A percentile compares a stretch with the other conserved stretches of the same genome.
Conservation (phyloP, 2,888 invertebrate genomes). For the Aphidoletes aphidimyza region DNA sequence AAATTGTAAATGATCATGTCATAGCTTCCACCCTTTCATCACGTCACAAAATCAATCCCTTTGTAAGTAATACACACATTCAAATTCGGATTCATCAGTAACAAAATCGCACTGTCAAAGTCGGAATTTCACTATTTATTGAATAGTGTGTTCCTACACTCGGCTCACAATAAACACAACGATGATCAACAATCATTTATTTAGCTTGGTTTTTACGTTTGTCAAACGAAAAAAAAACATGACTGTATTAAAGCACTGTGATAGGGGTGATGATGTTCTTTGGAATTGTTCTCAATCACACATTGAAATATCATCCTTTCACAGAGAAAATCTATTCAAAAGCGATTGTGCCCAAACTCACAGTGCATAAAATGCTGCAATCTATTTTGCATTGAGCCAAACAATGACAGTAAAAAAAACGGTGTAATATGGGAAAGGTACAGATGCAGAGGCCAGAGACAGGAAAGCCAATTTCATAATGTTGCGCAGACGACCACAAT, state of each 20-base stretch:
- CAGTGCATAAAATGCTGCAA: background rate
- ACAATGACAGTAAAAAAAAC: background rate
- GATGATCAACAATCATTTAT: background rate
- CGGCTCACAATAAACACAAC: background rate
- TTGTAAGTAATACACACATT: background rate
- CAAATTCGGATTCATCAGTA: conserved; percentile 18
- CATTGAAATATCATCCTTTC: background rate
- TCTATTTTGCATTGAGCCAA: background rate
- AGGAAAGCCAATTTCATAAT: background rate
- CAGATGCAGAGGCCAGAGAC: background rate
- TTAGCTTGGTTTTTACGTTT: background rate
- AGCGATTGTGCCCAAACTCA: background rate
- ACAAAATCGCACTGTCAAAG: background rate
- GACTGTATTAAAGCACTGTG: background rate
- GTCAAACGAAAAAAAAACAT: background rate
- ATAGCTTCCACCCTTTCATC: conserved; percentile 28
- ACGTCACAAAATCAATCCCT: conserved; percentile 8
- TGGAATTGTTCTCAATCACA: background rate
- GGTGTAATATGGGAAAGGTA: background rate
- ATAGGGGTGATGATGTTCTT: conserved; percentile 42
- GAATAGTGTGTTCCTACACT: background rate
- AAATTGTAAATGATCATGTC: conserved; percentile 39
- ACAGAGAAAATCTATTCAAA: background rate
- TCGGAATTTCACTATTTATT: background rate
- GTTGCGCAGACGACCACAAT: background rate